Percentiles rank a stretch among this genome's conserved stretches.
phyloP scores from a whole-genome alignment of 35 echinoderm and acorn worm species.

The Lytechinus pictus region DNA sequence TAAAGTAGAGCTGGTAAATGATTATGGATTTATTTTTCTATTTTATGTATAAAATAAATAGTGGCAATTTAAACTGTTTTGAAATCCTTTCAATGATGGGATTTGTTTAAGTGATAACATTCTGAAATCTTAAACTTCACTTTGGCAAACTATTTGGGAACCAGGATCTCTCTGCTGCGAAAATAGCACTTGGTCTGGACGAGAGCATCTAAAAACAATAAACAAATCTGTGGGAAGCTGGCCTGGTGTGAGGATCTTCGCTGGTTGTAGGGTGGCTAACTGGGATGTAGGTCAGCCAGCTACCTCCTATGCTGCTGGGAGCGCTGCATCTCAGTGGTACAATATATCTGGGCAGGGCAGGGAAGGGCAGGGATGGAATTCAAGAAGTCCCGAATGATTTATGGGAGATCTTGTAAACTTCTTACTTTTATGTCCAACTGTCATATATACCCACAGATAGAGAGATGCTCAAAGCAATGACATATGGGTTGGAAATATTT shows the following conservation, averaged over 20 bases:
- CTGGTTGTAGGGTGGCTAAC: not conserved
- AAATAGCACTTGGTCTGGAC: not conserved
- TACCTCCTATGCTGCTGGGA: not conserved
- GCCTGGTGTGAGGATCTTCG: not conserved
- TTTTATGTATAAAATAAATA: too few relatives aligned
- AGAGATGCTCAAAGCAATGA: not conserved
- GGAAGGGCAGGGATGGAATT: not conserved
- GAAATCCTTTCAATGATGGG: too few relatives aligned
- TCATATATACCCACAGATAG: not conserved
- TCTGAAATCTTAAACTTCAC: too few relatives aligned
- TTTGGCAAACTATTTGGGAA: not conserved
- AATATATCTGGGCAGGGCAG: conserved; percentile 16
- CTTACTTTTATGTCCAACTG: not conserved
- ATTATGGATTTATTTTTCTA: too few relatives aligned
- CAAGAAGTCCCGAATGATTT: not conserved
- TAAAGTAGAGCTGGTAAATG: too few relatives aligned
- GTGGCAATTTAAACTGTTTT: too few relatives aligned
- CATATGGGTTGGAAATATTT: not conserved
- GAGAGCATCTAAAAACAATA: not conserved
- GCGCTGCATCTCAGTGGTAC: not conserved
- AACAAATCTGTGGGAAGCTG: not conserved
- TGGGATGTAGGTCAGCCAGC: not conserved
- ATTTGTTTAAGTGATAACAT: too few relatives aligned
- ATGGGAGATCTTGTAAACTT: not conserved
- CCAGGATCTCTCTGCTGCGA: not conserved